Percentiles rank a stretch among this genome's conserved stretches.
Evolutionary conservation across 30 jellyfish, hydroid and myxozoan genomes (phyloP).

Genomic region (Hydractinia echinata): DNA sequence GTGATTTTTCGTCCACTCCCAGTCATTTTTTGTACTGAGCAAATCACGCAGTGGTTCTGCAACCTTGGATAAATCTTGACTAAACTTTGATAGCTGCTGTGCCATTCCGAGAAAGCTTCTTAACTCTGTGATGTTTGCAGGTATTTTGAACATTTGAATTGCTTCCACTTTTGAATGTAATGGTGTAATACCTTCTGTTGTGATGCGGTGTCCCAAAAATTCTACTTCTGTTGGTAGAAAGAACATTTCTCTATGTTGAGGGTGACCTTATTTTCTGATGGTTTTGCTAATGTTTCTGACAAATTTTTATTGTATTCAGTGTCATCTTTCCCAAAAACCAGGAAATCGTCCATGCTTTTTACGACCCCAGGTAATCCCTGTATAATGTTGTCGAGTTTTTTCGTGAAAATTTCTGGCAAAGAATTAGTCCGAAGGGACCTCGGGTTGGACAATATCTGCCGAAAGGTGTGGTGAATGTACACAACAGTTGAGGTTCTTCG

Average conservation of each 20-base stretch:
- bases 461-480: conserved; percentile 58
- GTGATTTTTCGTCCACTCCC: conserved; percentile 30
- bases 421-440: conserved; percentile 44
- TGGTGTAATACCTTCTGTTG: conserved; percentile 33
- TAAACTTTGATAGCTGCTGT: conserved; percentile 18
- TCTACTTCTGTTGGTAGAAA: conserved; percentile 37
- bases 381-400: conserved; percentile 17
- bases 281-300: background rate
- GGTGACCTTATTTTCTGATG: conserved; percentile 13
- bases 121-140: conserved; percentile 11
- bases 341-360: conserved; percentile 27
- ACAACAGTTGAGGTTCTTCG: conserved; percentile 19
- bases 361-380: conserved; percentile 30
- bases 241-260: conserved; percentile 41
- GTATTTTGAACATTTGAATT: conserved; percentile 3
- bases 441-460: conserved; percentile 49
- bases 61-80: background rate
- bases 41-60: conserved; percentile 14
- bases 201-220: conserved; percentile 39
- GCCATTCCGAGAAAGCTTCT: conserved; percentile 22
- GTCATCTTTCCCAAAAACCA: conserved; percentile 27
- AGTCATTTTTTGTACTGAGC: conserved; percentile 4
- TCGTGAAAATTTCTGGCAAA: conserved; percentile 29
- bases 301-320: conserved; percentile 35
- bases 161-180: conserved; percentile 24